Base-by-base conservation (phyloP, 1,140 invertebrate genomes). In the Tigriopus japonicus region DNA sequence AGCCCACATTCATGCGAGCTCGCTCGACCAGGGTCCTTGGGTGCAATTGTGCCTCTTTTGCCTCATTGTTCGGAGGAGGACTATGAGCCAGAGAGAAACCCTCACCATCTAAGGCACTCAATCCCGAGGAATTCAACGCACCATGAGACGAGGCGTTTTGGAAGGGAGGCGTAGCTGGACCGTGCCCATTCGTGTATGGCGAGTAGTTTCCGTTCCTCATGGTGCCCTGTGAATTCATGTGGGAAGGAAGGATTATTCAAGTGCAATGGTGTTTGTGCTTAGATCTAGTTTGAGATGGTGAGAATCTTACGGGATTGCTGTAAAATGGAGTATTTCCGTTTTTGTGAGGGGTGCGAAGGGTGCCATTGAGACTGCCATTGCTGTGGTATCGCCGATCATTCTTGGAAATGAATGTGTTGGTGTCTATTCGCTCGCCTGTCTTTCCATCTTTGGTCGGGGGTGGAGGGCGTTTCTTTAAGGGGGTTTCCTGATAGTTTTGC, bases 1-100 rank as follows among this genome's bases (percentile, higher is more conserved):
- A 97, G 14, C 84, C 88, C 58, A 93, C 87, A 77, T 98, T 98
- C 75, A 98, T 85, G 60, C 93, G 80, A 0, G 95, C 95, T 68
- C 87, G 84, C 72, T 98, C 94, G 23, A 92, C 75, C 10, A 94
- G 77, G 62, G 83, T 87, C 69, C 89, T 93, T n/a, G 93, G 94
- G 61, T 83, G 80, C 51, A 95, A 74, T 10, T 94, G 72, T 19
- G 80, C 80, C 35, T 80, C 77, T 24, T 82, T 77, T 0, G 83
- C 81, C 66, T 94, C 88, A 21, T 80, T 79, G 63, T 82, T 81
- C 0, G 84, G 79, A 19, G 52, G 17, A 1, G 87, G 87, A 66
- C 84, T 88, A 62, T 84, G 81, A 12, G 85, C 82, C 40, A 96
- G 71, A 1, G 80, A 81, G 1, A 80, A 75, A 49, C 84, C 81